Conservation (phyloP, 2,113 vertebrate species). For the Carassius carassius region DNA sequence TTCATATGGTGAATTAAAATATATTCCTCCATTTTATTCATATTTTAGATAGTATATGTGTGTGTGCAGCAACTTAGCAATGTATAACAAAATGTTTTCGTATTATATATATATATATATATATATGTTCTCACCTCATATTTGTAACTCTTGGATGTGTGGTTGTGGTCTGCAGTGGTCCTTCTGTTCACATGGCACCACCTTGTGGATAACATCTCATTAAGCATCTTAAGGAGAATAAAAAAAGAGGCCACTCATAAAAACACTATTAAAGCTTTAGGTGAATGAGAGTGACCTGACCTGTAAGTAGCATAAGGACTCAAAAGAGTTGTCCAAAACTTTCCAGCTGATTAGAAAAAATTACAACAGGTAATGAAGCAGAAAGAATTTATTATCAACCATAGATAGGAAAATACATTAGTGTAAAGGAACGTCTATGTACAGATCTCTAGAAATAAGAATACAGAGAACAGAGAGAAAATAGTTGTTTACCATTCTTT, state of each 20-base stretch:
- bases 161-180: background rate
- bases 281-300: background rate
- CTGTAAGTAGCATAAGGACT: no score
- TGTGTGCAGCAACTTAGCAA: no score
- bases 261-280: background rate
- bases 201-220: constrained; percentile 28
- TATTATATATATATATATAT: no score
- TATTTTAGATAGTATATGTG: no score
- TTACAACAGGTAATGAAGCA: background rate
- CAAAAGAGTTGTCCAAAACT: no score
- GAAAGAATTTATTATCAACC: constrained; percentile 41
- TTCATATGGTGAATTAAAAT: background rate
- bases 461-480: constrained; percentile 28
- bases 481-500: constrained; percentile 32
- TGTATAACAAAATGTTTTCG: no score
- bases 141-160: no score
- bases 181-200: constrained; percentile 28
- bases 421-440: constrained; percentile 25
- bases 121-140: no score
- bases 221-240: no score
- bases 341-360: no score
- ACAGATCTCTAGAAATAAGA: constrained; percentile 19
- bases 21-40: no score
- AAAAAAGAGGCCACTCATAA: background rate
- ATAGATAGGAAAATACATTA: constrained; percentile 43